Evolutionary conservation across 2,113 vertebrate species (phyloP).

Genomic region (Spermophilus dauricus): DNA sequence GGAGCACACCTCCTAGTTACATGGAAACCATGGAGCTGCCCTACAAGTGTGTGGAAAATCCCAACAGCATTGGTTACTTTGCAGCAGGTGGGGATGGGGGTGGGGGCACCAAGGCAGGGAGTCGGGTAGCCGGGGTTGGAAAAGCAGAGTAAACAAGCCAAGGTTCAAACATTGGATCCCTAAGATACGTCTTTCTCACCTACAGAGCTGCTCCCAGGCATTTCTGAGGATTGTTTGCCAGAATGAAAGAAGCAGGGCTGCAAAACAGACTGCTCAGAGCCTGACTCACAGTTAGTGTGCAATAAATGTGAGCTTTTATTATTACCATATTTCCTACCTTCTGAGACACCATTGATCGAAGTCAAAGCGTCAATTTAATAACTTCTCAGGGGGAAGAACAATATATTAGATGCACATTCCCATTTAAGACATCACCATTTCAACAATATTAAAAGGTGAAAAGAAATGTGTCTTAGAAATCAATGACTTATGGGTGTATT

Average conservation of each 20-base stretch:
- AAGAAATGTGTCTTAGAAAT: conserved; percentile 76
- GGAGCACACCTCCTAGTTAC: background rate
- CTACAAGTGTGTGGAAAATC: background rate
- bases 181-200: background rate
- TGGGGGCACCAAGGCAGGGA: background rate
- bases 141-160: background rate
- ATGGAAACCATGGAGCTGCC: background rate
- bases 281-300: conserved; percentile 63
- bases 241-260: background rate
- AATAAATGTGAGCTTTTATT: conserved; percentile 77
- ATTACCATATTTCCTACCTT: conserved; percentile 79
- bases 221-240: background rate
- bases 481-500: conserved; percentile 69
- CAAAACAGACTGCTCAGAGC: background rate
- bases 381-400: conserved; percentile 75
- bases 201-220: background rate
- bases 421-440: conserved; percentile 74
- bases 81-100: background rate
- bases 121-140: background rate
- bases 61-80: background rate
- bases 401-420: conserved; percentile 78
- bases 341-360: conserved; percentile 75
- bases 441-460: conserved; percentile 78
- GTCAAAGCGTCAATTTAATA: conserved; percentile 79
- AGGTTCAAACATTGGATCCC: background rate